Evolutionary conservation across 2,113 vertebrate species (phyloP).

Genomic region (Pseudorhombus dupliciocellatus): DNA sequence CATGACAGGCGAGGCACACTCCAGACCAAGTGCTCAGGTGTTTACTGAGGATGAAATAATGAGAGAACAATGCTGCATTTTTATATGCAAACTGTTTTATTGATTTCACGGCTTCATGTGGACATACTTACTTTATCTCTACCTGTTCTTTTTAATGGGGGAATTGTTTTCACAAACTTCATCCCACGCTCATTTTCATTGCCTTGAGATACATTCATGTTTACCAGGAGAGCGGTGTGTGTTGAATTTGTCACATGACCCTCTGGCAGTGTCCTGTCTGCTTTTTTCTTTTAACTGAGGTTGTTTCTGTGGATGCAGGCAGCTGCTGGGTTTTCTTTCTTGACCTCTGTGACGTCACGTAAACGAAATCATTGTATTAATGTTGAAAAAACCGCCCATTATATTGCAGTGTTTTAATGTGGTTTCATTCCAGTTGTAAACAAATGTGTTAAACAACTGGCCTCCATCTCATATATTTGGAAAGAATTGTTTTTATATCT

Average conservation of each 20-base stretch:
- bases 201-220: background rate
- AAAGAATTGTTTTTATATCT: conserved; percentile 41
- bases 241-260: background rate
- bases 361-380: conserved; percentile 59
- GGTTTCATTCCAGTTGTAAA: conserved; percentile 27
- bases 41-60: too few relatives aligned
- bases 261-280: background rate
- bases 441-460: background rate
- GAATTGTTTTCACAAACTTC: conserved; percentile 11
- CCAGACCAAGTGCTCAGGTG: background rate
- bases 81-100: background rate
- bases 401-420: conserved; percentile 70
- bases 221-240: conserved; percentile 7
- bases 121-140: background rate
- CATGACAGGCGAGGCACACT: too few relatives aligned
- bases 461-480: conserved; percentile 39
- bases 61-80: background rate
- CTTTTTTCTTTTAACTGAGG: background rate
- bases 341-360: conserved; percentile 46
- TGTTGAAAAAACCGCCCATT: conserved; percentile 41
- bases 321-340: conserved; percentile 40
- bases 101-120: conserved; percentile 23
- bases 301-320: conserved; percentile 37
- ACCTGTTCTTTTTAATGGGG: background rate
- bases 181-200: background rate